A percentile compares a stretch with the other conserved stretches of the same genome.
phyloP scores from a whole-genome alignment of 2,888 invertebrate species.

The Pheosia tremula region DNA sequence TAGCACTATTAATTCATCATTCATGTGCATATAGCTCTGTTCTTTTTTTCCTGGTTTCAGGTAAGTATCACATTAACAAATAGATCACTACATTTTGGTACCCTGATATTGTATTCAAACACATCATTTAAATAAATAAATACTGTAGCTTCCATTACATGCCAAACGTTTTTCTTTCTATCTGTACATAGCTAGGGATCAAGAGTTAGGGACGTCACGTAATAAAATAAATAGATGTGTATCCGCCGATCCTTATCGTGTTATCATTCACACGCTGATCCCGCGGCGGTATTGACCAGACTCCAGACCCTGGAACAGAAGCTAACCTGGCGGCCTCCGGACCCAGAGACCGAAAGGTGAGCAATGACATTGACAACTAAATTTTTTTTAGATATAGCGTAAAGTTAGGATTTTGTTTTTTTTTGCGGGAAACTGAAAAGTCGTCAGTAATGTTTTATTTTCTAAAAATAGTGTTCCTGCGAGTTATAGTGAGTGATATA shows the following conservation, averaged over 20 bases:
- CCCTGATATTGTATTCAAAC: no score
- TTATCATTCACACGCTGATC: constrained; percentile 35
- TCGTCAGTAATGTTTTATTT: no score
- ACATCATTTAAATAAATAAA: not conserved
- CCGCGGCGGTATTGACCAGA: constrained; percentile 14
- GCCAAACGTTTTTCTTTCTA: constrained; percentile 13
- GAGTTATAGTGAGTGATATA: no score
- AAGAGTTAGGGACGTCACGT: constrained; percentile 32
- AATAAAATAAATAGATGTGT: constrained; percentile 44
- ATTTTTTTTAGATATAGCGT: not conserved
- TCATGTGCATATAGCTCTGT: no score
- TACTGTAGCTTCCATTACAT: no score
- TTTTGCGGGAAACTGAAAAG: no score
- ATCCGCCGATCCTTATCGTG: constrained; percentile 51
- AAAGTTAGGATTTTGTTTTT: no score
- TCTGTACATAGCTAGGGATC: constrained; percentile 24
- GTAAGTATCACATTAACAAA: no score
- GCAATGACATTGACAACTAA: not conserved
- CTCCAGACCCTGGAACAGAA: not conserved
- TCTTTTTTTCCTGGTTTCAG: no score
- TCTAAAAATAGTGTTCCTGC: no score
- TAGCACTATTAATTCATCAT: no score
- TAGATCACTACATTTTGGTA: no score
- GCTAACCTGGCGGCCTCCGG: not conserved
- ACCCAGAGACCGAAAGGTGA: not conserved